These are phyloP conservation scores for Iphiclides podalirius DNA, from an alignment of 2,888 invertebrate genomes.

Conservation along the genomic window DNA sequence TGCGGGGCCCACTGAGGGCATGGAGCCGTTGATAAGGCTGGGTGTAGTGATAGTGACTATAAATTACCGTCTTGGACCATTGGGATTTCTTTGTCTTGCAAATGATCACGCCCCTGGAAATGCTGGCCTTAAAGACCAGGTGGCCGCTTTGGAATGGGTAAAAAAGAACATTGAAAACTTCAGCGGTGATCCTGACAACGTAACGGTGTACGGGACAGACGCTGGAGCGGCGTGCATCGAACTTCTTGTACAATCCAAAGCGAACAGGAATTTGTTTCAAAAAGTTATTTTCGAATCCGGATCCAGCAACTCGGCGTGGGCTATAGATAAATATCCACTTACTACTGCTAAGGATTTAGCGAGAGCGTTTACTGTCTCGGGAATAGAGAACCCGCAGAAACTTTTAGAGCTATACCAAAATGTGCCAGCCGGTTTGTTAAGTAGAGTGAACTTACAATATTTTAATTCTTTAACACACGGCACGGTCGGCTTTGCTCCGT, in stretches of 20 bases:
- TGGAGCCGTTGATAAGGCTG: constrained; percentile 38
- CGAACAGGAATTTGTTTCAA: constrained; percentile 38
- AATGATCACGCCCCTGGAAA: constrained; percentile 44
- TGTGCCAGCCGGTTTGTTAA: constrained; percentile 32
- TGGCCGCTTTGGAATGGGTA: constrained; percentile 42
- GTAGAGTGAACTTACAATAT: constrained; percentile 29
- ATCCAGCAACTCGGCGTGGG: constrained; percentile 35
- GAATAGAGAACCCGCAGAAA: constrained; percentile 22
- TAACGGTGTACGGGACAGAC: constrained; percentile 49
- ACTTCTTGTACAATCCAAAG: constrained; percentile 38
- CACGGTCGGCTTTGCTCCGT: constrained; percentile 42
- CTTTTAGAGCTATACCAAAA: constrained; percentile 31
- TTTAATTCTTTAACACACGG: constrained; percentile 39
- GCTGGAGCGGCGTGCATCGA: constrained; percentile 45
- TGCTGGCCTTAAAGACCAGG: constrained; percentile 46
- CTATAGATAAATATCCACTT: constrained; percentile 34
- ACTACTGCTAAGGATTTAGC: constrained; percentile 34
- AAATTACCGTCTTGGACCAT: constrained; percentile 43
- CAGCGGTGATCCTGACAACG: constrained; percentile 43
- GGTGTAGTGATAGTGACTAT: constrained; percentile 42
- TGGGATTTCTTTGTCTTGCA: constrained; percentile 44
- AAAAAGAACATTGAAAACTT: constrained; percentile 41
- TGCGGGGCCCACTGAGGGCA: constrained; percentile 37
- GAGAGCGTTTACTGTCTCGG: constrained; percentile 14
- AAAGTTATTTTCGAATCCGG: constrained; percentile 43